Conservation (phyloP, 92 coral and sea anemone genomes). For the Epizoanthus illoricatus region DNA sequence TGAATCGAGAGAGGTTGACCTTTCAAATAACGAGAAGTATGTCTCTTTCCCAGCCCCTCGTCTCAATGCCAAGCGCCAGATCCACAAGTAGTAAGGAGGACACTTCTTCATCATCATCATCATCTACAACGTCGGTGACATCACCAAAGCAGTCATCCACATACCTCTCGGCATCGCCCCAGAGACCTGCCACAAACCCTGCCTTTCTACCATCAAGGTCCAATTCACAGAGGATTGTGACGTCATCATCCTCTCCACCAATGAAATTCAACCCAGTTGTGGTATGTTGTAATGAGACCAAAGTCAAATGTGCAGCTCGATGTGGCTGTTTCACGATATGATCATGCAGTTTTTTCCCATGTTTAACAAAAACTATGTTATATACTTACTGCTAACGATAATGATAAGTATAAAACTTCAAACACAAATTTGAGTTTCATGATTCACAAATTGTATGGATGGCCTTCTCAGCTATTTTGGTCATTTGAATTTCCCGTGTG, state of each 20-base stretch:
- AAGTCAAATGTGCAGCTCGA: not conserved
- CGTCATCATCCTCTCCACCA: slow-evolving; percentile 89
- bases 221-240: slow-evolving; percentile 68
- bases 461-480: too few relatives aligned
- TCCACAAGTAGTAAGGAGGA: slow-evolving; percentile 59
- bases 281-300: slow-evolving; percentile 46
- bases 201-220: slow-evolving; percentile 49
- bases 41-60: slow-evolving; percentile 66
- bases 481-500: too few relatives aligned
- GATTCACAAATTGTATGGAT: too few relatives aligned
- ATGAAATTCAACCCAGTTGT: slow-evolving; percentile 94
- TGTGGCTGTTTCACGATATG: not conserved
- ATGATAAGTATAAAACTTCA: too few relatives aligned
- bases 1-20: too few relatives aligned
- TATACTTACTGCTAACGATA: too few relatives aligned
- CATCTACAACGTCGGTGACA: slow-evolving; percentile 45
- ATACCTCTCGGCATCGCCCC: slow-evolving; percentile 45
- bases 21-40: not conserved
- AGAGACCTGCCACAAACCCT: slow-evolving; percentile 43
- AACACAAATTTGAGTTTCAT: too few relatives aligned
- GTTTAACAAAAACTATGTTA: not conserved
- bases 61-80: slow-evolving; percentile 93
- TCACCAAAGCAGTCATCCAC: slow-evolving; percentile 42
- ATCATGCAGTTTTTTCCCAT: not conserved
- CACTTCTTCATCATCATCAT: slow-evolving; percentile 6